These are phyloP conservation scores for Microtus richardsoni DNA, from an alignment of 2,113 vertebrate genomes.

Conservation along the genomic window DNA sequence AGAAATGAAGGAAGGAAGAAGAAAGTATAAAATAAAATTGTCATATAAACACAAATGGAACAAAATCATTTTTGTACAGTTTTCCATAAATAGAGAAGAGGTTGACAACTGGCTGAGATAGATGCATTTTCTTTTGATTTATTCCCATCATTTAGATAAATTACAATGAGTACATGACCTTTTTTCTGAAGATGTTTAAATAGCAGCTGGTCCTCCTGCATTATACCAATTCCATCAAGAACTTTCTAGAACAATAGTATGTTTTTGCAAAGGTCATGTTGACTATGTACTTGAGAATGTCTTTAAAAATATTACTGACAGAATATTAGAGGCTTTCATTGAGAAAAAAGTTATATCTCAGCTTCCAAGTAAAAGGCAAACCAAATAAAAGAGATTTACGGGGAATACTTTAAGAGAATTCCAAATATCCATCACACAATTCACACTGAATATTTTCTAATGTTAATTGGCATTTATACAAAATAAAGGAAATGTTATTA, in stretches of 20 bases:
- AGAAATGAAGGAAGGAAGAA: background rate
- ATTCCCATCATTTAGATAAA: conserved; percentile 76
- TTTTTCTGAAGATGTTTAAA: background rate
- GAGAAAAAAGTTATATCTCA: conserved; percentile 68
- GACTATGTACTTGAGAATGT: conserved; percentile 76
- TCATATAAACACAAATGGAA: conserved; percentile 71
- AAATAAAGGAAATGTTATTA: background rate
- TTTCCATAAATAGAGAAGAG: conserved; percentile 63
- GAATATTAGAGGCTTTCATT: conserved; percentile 80
- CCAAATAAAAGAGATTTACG: conserved; percentile 11
- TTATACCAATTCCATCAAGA: no score
- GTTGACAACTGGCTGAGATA: conserved; percentile 50
- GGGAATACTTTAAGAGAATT: conserved; percentile 44
- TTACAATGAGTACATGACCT: conserved; percentile 74
- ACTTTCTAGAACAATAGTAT: background rate
- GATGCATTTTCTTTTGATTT: conserved; percentile 13
- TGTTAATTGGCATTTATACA: conserved; percentile 11
- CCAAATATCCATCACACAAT: conserved; percentile 52
- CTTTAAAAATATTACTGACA: conserved; percentile 75
- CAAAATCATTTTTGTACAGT: conserved; percentile 55
- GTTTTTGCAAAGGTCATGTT: conserved; percentile 84
- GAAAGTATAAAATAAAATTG: conserved; percentile 58
- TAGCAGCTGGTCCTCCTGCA: no score
- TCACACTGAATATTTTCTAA: conserved; percentile 31
- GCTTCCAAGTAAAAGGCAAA: conserved; percentile 70